Evolutionary conservation across 1,140 invertebrate genomes (phyloP), one percentile per base, ranked within the genome.

Genomic region (Pogonomyrmex barbatus): DNA sequence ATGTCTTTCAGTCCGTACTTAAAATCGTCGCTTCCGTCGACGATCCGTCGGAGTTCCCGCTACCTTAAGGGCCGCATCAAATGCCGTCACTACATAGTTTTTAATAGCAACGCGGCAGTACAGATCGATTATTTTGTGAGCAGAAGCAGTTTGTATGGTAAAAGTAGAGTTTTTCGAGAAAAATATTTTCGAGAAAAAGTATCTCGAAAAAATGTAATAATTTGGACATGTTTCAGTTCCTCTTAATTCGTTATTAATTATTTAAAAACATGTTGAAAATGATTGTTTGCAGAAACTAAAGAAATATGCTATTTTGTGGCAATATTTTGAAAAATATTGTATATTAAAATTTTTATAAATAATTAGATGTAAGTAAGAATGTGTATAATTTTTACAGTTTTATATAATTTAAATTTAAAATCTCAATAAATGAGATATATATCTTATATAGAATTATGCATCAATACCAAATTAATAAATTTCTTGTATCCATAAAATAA

Each of bases 11-110:
- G 85, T 47, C 68, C 63, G 86, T 86, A 89, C 86, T 88, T 88
- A 88, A 91, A 91, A 93, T 90, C 85, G 87, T 90, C 86, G 92
- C 92, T 93, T 93, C 93, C 93, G 92, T 88, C 62, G 79, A 56
- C 58, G 30, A 50, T 83, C 36, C 54, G 65, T 36, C 75, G 52
- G 42, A 67, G 52, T 60, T 71, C 86, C 71, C 62, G 62, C 68
- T 82, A 85, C 75, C 76, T 83, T 90, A 85, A 89, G 76, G 70
- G 62, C 75, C 45, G 47, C 42, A 12, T 33, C 36, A 63, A 54
- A 52, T 39, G 17, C 39, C 30, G n/a, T 9, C 58, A 24, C 17
- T 24, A 24, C 10, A 8, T 50, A 8, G 6, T 30, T 65, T 63
- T 79, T 39, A 50, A 58, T 12, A 52, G 12, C 24, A 8, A 12